Conservation (phyloP, 1,140 invertebrate genomes). For the Diploscapter pachys region DNA sequence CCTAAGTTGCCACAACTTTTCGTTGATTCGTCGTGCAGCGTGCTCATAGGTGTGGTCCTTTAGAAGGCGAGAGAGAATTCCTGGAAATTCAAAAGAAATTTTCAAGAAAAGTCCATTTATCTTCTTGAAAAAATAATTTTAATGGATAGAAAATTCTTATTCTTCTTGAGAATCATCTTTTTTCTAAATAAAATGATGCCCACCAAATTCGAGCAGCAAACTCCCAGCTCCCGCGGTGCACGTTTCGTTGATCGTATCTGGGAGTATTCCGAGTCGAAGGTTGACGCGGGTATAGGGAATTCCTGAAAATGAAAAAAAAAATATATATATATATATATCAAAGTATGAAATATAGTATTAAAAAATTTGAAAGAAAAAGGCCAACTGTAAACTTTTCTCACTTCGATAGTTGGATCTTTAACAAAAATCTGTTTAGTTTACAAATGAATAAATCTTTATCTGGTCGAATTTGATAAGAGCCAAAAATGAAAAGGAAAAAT, state of each 20-base stretch:
- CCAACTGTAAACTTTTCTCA: neutral
- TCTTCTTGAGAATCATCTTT: neutral
- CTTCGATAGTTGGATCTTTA: no score
- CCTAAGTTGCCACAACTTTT: neutral
- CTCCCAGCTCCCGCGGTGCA: constrained; percentile 71
- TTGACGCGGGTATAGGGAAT: constrained; percentile 70
- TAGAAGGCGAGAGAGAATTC: constrained; percentile 1
- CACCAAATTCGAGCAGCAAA: constrained; percentile 68
- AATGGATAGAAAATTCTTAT: neutral
- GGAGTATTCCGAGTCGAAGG: constrained; percentile 65
- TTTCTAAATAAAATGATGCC: neutral
- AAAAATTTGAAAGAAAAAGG: constrained; percentile 17
- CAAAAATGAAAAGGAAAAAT: constrained; percentile 40
- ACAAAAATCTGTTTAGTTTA: no score
- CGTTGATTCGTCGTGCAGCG: constrained; percentile 4
- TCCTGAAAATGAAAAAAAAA: constrained; percentile 47
- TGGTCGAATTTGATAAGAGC: no score
- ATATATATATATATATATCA: neutral
- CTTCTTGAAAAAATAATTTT: neutral
- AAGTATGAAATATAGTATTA: neutral
- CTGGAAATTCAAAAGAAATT: neutral
- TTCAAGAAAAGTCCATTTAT: no score
- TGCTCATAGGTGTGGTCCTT: constrained; percentile 14
- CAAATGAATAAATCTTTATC: no score
- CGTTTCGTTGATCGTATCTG: constrained; percentile 65